These are phyloP conservation scores for Spinus pinus DNA, from an alignment of 2,797 vertebrate species.

Conservation along the genomic window DNA sequence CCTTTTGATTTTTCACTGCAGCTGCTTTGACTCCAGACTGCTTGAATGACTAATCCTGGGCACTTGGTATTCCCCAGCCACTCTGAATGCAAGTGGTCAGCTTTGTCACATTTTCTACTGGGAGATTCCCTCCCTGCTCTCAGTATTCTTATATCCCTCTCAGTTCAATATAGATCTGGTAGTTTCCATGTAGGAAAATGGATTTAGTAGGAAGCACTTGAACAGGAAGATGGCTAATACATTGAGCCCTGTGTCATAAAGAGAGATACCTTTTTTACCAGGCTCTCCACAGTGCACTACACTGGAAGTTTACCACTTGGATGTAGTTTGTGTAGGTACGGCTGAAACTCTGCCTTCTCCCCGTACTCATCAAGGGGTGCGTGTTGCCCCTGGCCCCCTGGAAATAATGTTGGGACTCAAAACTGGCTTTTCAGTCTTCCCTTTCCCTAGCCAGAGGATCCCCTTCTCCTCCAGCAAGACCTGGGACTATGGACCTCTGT, in stretches of 20 bases:
- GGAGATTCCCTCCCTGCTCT: not conserved
- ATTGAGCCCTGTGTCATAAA: not conserved
- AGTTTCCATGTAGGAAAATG: not conserved
- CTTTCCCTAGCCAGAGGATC: not conserved
- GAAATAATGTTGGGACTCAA: not conserved
- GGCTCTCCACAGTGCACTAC: not conserved
- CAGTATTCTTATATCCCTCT: not conserved
- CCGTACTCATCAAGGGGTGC: accelerated
- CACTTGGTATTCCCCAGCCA: not conserved
- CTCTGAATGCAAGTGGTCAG: not conserved
- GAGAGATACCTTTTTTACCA: not conserved
- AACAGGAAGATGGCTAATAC: not conserved
- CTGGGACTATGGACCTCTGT: not conserved
- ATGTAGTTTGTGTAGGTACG: not conserved
- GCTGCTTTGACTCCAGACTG: not conserved
- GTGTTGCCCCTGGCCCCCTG: not conserved
- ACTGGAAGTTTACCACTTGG: not conserved
- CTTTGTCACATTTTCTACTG: not conserved
- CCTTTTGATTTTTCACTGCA: not conserved
- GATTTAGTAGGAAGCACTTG: not conserved
- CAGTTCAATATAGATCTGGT: not conserved
- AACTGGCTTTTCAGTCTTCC: not conserved
- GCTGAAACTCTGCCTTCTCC: not conserved
- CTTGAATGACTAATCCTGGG: not conserved
- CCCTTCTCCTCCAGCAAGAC: not conserved